Percentiles rank a stretch among this genome's conserved stretches.
Evolutionary conservation across 2,888 invertebrate species (phyloP).

Genomic region (Tachina lurida): DNA sequence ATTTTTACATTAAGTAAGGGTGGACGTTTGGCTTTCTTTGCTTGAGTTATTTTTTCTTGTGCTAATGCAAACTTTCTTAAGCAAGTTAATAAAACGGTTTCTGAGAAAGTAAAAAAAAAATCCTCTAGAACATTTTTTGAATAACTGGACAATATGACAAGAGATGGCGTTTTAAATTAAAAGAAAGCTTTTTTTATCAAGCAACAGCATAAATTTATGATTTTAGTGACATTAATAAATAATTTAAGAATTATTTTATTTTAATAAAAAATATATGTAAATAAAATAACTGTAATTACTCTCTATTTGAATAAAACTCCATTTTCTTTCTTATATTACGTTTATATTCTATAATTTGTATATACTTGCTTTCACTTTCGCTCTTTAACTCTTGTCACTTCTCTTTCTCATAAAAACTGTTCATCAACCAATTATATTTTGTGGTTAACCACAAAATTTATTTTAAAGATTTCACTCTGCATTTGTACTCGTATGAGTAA

Average conservation of each 20-base stretch:
- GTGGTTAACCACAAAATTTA: conserved; percentile 83
- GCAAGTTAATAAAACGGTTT: conserved; percentile 49
- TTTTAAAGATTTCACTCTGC: conserved; percentile 74
- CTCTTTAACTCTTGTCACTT: conserved; percentile 68
- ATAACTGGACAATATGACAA: conserved; percentile 36
- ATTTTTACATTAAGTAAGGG: background rate
- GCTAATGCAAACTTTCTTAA: conserved; percentile 61
- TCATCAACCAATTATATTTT: conserved; percentile 83
- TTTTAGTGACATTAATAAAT: background rate
- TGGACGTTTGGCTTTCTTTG: conserved; percentile 45
- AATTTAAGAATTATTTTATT: background rate
- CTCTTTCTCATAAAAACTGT: conserved; percentile 65
- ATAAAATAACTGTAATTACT: background rate
- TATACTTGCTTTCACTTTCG: conserved; percentile 23
- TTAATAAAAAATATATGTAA: too few relatives aligned
- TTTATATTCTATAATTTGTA: background rate
- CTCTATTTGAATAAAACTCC: conserved; percentile 47
- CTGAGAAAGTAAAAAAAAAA: conserved; percentile 35
- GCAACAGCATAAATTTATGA: background rate
- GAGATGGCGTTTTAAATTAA: conserved; percentile 69
- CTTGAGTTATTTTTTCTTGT: conserved; percentile 56
- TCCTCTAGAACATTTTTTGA: conserved; percentile 12
- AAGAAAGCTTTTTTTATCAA: conserved; percentile 58
- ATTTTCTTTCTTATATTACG: conserved; percentile 57
- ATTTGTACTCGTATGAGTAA: conserved; percentile 27